A percentile compares a stretch with the other conserved stretches of the same genome.
phyloP scores from a whole-genome alignment of 1,140 invertebrate genomes.

The Saccostrea glomerata region DNA sequence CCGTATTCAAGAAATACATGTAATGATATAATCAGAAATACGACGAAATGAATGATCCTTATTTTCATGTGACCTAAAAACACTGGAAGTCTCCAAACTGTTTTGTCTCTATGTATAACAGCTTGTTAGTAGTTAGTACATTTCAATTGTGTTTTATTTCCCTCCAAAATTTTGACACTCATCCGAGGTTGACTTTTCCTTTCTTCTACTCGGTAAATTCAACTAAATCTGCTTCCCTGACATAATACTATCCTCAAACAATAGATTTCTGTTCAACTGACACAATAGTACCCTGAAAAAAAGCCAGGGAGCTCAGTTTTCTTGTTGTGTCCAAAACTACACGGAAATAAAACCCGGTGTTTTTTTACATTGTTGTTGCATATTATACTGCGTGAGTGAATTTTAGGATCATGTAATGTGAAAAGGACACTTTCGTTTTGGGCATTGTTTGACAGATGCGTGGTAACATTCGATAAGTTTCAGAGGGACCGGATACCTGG shows the following conservation, averaged over 20 bases:
- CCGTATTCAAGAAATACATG: no score
- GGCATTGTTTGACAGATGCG: not conserved
- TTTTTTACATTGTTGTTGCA: slow-evolving; percentile 21
- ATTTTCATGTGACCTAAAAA: no score
- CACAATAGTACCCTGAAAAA: not conserved
- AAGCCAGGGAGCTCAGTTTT: not conserved
- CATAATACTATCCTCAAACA: not conserved
- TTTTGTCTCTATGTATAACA: no score
- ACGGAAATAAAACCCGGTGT: not conserved
- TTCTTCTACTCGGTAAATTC: not conserved
- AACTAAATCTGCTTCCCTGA: not conserved
- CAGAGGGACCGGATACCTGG: not conserved
- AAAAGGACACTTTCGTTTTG: slow-evolving; percentile 24
- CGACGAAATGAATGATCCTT: no score
- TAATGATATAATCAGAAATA: no score
- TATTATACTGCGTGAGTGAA: not conserved
- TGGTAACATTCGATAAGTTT: not conserved
- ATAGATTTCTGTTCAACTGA: not conserved
- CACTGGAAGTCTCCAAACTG: no score
- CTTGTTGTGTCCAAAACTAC: not conserved
- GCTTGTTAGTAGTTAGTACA: no score
- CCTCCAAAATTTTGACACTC: no score
- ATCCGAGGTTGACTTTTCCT: not conserved
- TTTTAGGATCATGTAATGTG: not conserved
- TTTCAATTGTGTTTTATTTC: no score